Evolutionary conservation across 2,113 vertebrate species (phyloP), one percentile per base, ranked within the genome.

Genomic region (Oplegnathus fasciatus): DNA sequence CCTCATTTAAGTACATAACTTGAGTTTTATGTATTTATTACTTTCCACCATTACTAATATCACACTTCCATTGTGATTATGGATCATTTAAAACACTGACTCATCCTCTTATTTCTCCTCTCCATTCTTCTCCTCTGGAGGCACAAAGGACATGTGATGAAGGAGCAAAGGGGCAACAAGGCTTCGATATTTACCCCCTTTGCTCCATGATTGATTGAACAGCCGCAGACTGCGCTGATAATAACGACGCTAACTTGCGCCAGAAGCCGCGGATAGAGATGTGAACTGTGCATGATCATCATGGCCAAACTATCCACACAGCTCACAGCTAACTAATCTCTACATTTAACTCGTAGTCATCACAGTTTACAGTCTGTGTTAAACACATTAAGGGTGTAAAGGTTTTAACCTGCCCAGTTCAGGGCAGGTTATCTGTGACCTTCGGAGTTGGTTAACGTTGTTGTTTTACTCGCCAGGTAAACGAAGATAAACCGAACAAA

Each of bases 381-480:
- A 20, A 37, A 28, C 42, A 75, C 11, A 18, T 1, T n/a, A n/a
- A n/a, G n/a, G n/a, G 11, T 18, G 42, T 6, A 37, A 8, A 5
- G 18, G 9, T 2, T 13, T 37, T 4, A 0, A 20, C 18, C 0
- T 8, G 48, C 34, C 9, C 3, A 30, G 18, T n/a, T 67, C 9
- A 26, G 14, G 20, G 22, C 30, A 28, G 44, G 14, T 30, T 17
- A 52, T 17, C 6, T 28, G 34, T 76, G 65, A 86, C 87, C 80
- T 88, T 84, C 32, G 26, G 22, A 46, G 58, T 17, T 46, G 24
- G 18, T 48, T n/a, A 37, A 24, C 44, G 30, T 18, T 28, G 2
- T 15, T 22, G 48, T 54, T 65, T 68, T 6, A 5, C 10, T 30
- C 9, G 26, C 28, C 28, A 20, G 20, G 22, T 40, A 37, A 32